phyloP scores from a whole-genome alignment of 1,140 invertebrate genomes.

The Holcopasites calliopsidis region DNA sequence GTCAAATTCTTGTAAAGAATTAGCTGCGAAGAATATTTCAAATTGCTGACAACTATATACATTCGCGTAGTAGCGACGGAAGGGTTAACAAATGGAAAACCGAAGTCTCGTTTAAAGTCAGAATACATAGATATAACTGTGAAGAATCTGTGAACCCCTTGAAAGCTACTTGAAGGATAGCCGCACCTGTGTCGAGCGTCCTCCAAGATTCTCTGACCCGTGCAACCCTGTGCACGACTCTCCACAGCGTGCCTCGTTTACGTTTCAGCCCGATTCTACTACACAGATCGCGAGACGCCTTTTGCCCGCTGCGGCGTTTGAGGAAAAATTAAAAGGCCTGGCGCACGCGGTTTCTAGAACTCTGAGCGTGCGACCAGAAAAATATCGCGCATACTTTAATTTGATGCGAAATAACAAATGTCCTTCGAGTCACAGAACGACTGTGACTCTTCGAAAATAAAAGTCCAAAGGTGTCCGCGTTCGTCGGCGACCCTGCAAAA shows the following conservation, averaged over 20 bases:
- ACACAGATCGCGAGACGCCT: neutral
- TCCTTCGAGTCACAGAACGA: neutral
- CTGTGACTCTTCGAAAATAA: neutral
- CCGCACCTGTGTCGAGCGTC: conserved; percentile 25
- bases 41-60: too few relatives aligned
- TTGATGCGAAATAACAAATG: neutral
- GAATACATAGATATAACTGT: neutral
- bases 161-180: conserved; percentile 21
- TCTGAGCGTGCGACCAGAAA: neutral
- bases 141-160: neutral
- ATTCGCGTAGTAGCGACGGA: too few relatives aligned
- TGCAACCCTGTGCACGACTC: neutral
- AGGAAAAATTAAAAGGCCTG: neutral
- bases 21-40: too few relatives aligned
- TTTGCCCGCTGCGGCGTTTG: neutral
- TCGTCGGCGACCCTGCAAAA: neutral
- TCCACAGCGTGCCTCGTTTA: conserved; percentile 9
- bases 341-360: too few relatives aligned
- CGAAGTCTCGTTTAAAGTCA: too few relatives aligned
- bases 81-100: too few relatives aligned
- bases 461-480: neutral
- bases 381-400: neutral
- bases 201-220: conserved; percentile 1
- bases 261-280: conserved; percentile 4
- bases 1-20: too few relatives aligned